phyloP scores from a whole-genome alignment of 1,140 invertebrate species.

The Aphaenogaster ashmeadi region DNA sequence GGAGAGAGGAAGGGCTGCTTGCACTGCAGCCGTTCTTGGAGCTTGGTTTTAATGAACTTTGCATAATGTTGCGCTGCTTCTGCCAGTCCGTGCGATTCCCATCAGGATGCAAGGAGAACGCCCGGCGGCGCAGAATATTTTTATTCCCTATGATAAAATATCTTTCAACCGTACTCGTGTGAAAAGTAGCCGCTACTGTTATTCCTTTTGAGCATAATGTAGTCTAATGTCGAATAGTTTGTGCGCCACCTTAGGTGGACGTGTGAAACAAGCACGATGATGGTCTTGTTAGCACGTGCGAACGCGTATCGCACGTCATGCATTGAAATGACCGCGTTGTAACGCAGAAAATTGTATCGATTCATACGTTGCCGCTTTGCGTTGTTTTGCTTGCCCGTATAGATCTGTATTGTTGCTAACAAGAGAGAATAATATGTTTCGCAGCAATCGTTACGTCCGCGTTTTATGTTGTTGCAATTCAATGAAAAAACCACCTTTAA shows the following conservation, averaged over 20 bases:
- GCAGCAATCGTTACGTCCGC: too few species aligned
- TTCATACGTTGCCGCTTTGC: background rate
- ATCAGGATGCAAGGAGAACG: conserved; percentile 32
- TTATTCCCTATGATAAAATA: conserved; percentile 48
- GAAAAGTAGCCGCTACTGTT: background rate
- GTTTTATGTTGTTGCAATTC: background rate
- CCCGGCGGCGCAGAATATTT: conserved; percentile 31
- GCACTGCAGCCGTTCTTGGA: conserved; percentile 32
- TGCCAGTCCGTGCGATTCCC: conserved; percentile 4
- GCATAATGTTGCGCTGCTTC: conserved; percentile 69
- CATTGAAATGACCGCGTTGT: conserved; percentile 2
- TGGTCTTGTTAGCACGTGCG: background rate
- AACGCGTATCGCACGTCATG: background rate
- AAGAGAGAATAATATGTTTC: background rate
- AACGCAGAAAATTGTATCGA: background rate
- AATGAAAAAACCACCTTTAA: background rate
- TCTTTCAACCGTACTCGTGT: background rate
- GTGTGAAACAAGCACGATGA: background rate
- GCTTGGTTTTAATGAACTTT: conserved; percentile 79
- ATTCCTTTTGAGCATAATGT: conserved; percentile 12
- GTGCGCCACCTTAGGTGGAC: background rate
- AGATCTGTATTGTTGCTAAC: background rate
- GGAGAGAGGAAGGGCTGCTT: conserved; percentile 1
- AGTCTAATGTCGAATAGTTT: conserved; percentile 1
- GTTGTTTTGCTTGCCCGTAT: background rate